These are phyloP conservation scores for Hippocampus comes DNA, from an alignment of 2,113 vertebrate species.

Conservation along the genomic window DNA sequence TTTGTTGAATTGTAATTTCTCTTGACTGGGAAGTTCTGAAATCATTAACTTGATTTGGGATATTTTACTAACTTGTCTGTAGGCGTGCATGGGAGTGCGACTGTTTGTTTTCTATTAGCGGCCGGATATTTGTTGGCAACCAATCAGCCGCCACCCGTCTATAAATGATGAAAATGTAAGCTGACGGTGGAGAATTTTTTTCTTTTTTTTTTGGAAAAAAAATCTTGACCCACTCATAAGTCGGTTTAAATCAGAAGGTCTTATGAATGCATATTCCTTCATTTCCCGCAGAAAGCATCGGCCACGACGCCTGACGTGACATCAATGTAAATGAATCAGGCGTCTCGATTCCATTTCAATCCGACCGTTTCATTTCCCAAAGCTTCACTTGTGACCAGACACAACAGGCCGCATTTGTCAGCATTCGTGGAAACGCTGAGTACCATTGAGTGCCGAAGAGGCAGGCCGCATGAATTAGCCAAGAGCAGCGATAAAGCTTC, in stretches of 20 bases:
- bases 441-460: not conserved
- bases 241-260: not conserved
- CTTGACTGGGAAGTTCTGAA: too few species aligned
- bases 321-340: not conserved
- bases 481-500: not conserved
- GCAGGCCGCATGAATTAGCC: slow-evolving; percentile 1
- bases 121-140: not conserved
- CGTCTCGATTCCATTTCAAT: not conserved
- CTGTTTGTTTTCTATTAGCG: not conserved
- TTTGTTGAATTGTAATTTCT: too few species aligned
- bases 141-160: not conserved
- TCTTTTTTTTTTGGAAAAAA: too few species aligned
- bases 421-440: not conserved
- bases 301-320: not conserved
- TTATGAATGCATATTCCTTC: not conserved
- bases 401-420: not conserved
- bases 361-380: not conserved
- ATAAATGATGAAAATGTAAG: not conserved
- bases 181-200: not conserved
- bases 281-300: not conserved
- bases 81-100: too few species aligned
- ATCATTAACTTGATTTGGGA: too few species aligned
- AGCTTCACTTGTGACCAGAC: not conserved
- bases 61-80: too few species aligned
- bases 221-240: not conserved